Percentiles rank a stretch among this genome's conserved stretches.
Conservation (phyloP, 1,140 invertebrate species). For the Conus ventricosus region DNA sequence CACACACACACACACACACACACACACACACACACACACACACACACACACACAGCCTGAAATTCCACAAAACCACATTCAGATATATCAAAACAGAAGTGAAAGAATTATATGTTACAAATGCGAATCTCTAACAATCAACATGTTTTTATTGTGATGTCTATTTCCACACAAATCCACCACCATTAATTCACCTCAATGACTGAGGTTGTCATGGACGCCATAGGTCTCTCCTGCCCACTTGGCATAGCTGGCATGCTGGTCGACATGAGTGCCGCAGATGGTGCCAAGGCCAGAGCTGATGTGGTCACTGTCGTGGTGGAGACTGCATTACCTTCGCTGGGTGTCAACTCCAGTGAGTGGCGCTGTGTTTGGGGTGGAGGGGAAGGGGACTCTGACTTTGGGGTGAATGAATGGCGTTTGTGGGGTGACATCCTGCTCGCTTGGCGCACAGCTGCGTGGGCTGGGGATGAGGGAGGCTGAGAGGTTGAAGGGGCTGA, state of each 20-base stretch:
- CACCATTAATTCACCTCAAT: not conserved
- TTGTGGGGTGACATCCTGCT: slow-evolving; percentile 58
- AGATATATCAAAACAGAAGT: not conserved
- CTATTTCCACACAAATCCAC: not conserved
- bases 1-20: too few species aligned
- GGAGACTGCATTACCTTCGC: slow-evolving; percentile 18
- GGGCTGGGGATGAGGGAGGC: slow-evolving; percentile 40
- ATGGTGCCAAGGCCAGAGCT: not conserved
- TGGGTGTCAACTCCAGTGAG: slow-evolving; percentile 58
- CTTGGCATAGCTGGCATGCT: slow-evolving; percentile 10
- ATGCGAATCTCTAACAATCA: not conserved
- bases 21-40: too few species aligned
- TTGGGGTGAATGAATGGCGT: slow-evolving; percentile 63
- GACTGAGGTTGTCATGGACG: not conserved
- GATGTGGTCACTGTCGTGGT: not conserved
- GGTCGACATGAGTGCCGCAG: not conserved
- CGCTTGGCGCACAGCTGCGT: slow-evolving; percentile 26
- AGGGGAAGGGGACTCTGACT: slow-evolving; percentile 51
- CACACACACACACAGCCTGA: too few species aligned
- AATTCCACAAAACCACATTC: not conserved
- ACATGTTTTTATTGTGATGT: too few species aligned
- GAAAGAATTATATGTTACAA: not conserved
- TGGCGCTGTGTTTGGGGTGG: slow-evolving; percentile 52
- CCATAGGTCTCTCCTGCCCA: not conserved
- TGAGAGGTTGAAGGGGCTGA: slow-evolving; percentile 9